These are phyloP conservation scores for Drosophila biarmipes DNA, from an alignment of 1,140 invertebrate species.

Conservation along the genomic window DNA sequence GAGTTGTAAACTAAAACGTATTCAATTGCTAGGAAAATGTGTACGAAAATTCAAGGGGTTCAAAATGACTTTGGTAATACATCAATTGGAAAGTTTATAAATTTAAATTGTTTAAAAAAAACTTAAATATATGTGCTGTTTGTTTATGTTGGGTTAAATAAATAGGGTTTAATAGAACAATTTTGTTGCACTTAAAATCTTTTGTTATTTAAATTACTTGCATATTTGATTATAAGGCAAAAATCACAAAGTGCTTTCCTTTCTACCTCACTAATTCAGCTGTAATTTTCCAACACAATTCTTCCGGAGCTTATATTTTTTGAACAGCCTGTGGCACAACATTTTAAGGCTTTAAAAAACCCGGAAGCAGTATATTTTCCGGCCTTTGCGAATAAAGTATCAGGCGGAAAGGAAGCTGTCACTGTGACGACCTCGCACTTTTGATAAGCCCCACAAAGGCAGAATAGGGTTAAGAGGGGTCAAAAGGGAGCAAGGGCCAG, in stretches of 20 bases:
- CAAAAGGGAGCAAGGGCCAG: slow-evolving; percentile 5
- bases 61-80: not conserved
- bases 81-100: not conserved
- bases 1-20: slow-evolving; percentile 15
- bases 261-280: slow-evolving; percentile 5
- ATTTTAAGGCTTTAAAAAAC: slow-evolving; percentile 40
- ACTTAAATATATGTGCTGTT: too few relatives aligned
- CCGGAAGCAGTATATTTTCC: slow-evolving; percentile 30
- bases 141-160: too few relatives aligned
- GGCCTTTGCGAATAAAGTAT: slow-evolving; percentile 65
- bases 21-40: slow-evolving; percentile 11
- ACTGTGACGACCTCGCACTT: slow-evolving; percentile 56
- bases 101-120: not conserved
- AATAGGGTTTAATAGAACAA: too few relatives aligned
- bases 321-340: slow-evolving; percentile 32
- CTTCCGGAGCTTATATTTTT: slow-evolving; percentile 15
- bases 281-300: slow-evolving; percentile 1
- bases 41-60: not conserved
- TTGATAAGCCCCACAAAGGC: slow-evolving; percentile 67
- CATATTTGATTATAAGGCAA: not conserved
- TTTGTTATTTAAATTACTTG: too few relatives aligned
- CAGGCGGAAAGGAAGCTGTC: slow-evolving; percentile 45
- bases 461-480: slow-evolving; percentile 32
- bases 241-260: not conserved
- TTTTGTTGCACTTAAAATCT: too few relatives aligned